phyloP scores from a whole-genome alignment of 2,888 invertebrate species.

The Atrina japonica region DNA sequence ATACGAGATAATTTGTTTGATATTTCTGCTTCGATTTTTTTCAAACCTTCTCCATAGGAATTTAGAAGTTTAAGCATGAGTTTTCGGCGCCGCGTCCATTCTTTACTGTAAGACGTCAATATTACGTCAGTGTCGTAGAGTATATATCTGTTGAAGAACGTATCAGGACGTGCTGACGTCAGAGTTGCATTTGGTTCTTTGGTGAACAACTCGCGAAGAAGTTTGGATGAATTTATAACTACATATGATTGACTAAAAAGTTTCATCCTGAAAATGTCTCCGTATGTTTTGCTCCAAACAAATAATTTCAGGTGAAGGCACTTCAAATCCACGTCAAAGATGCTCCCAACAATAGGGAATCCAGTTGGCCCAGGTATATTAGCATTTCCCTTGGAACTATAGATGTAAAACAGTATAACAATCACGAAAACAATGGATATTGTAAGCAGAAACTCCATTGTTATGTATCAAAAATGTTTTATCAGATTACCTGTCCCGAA shows the following conservation, averaged over 20 bases:
- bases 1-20: background rate
- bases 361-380: background rate
- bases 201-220: background rate
- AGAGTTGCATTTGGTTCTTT: conserved; percentile 2
- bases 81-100: background rate
- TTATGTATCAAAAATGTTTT: too few species aligned
- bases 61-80: background rate
- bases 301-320: background rate
- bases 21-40: background rate
- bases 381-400: too few species aligned
- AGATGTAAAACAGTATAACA: too few species aligned
- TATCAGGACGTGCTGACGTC: background rate
- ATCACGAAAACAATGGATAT: too few species aligned
- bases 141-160: background rate
- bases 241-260: background rate
- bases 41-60: background rate
- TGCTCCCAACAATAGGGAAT: background rate
- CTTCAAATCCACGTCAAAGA: background rate
- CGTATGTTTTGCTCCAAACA: background rate
- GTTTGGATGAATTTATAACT: background rate
- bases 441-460: too few species aligned
- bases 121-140: background rate
- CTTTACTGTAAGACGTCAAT: background rate
- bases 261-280: background rate
- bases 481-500: too few species aligned